Evolutionary conservation across 2,888 invertebrate genomes (phyloP).

Genomic region (Sinelater perroti): DNA sequence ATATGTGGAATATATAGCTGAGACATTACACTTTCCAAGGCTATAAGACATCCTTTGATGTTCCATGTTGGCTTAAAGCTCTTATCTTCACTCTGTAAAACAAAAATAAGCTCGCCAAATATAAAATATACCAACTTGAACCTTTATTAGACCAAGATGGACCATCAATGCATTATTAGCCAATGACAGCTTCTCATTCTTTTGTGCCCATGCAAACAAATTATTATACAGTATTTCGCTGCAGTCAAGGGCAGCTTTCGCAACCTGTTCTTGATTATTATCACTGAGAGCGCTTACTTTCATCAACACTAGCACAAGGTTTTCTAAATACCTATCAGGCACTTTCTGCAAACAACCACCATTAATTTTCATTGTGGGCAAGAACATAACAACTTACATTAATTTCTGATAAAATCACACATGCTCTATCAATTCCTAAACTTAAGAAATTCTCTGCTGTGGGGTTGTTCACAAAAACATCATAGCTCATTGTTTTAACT

Average conservation of each 20-base stretch:
- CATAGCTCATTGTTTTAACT: slow-evolving; percentile 51
- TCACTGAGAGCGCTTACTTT: slow-evolving; percentile 66
- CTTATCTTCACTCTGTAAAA: slow-evolving; percentile 74
- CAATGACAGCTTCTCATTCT: slow-evolving; percentile 62
- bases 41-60: slow-evolving; percentile 68
- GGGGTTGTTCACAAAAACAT: slow-evolving; percentile 62
- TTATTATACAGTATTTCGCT: slow-evolving; percentile 64
- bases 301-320: slow-evolving; percentile 61
- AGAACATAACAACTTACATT: slow-evolving; percentile 49
- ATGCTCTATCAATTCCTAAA: slow-evolving; percentile 58
- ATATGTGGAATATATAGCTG: slow-evolving; percentile 64
- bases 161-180: slow-evolving; percentile 73
- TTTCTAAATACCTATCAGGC: slow-evolving; percentile 51
- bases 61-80: slow-evolving; percentile 69
- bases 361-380: background rate
- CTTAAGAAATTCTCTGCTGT: slow-evolving; percentile 62
- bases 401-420: slow-evolving; percentile 53
- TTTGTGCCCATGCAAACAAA: slow-evolving; percentile 64
- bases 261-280: slow-evolving; percentile 63
- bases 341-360: slow-evolving; percentile 45
- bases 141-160: slow-evolving; percentile 77
- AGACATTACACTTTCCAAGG: slow-evolving; percentile 64
- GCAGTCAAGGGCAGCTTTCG: slow-evolving; percentile 56
- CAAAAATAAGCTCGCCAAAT: slow-evolving; percentile 11
- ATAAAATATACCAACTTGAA: no score